Base-by-base conservation (phyloP, 1,140 invertebrate species). In the Caligus rogercresseyi region DNA sequence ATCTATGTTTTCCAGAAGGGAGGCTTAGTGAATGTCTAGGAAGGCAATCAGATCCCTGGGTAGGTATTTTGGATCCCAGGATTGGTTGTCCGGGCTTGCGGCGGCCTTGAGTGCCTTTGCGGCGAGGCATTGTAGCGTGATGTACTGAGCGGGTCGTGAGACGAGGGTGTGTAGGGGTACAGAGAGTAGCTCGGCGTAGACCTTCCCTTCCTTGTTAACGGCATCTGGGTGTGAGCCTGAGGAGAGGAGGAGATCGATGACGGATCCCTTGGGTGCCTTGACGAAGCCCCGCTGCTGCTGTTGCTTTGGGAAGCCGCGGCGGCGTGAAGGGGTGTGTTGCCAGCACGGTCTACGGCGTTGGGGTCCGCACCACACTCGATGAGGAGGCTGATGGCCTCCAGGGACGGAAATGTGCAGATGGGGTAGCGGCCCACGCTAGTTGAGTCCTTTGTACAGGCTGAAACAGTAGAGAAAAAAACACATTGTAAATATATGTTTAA, bases 191-290 rank as follows among this genome's bases (percentile, higher is more conserved):
- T 79, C 77, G 58, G 82, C 78, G 66, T 88, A 87, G 0, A 85
- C 89, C 66, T 85, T 80, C 18, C 83, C 83, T 31, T 82, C 76
- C 65, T 79, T 77, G 72, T 95, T 93, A 52, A 84, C 81, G n/a
- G 80, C 78, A 74, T 94, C 90, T 57, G 92, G 76, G 74, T 96
- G 90, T 11, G 86, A 86, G 23, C 88, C 89, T 67, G 80, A 76
- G 1, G 81, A 74, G 0, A 95, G 76, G 0, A 95, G 75, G 1
- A 78, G 78, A 64, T 78, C 76, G 0, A 86, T 79, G 14, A 91
- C 75, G 15, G 78, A 78, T 43, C 68, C 60, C 20, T 70, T 13
- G 79, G 78, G 71, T 54, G 72, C 70, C 79, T 82, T n/a, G n/a
- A n/a, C n/a, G n/a, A n/a, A n/a, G n/a, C n/a, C n/a, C n/a, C n/a